Conservation (phyloP, 2,888 invertebrate genomes). For the Aromia moschata region DNA sequence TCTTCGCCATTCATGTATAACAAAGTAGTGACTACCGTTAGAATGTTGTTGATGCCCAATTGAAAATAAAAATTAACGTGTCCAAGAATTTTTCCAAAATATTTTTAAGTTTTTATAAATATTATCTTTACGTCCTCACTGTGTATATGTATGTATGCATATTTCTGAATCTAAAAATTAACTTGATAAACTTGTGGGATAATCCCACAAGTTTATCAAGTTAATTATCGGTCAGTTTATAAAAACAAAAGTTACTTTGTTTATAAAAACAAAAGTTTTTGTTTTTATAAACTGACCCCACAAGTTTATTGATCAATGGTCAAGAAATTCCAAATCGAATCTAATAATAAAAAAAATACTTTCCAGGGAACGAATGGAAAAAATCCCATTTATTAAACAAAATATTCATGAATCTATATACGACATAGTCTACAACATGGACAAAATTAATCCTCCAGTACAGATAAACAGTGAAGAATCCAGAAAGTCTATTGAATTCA, state of each 20-base stretch:
- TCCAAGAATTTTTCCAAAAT: too few relatives aligned
- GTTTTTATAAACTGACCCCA: too few relatives aligned
- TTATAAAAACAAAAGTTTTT: not conserved
- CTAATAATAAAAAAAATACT: slow-evolving; percentile 1
- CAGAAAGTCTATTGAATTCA: slow-evolving; percentile 63
- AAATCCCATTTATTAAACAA: slow-evolving; percentile 72
- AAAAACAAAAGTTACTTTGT: not conserved
- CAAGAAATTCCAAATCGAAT: not conserved
- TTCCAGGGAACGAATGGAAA: slow-evolving; percentile 74
- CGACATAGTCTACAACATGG: slow-evolving; percentile 71
- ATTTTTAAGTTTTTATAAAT: too few relatives aligned
- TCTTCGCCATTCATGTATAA: too few relatives aligned
- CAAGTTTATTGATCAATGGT: not conserved
- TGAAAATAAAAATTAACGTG: not conserved
- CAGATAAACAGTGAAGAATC: slow-evolving; percentile 65
- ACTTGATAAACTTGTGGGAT: not conserved
- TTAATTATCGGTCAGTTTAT: not conserved
- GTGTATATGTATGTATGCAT: too few relatives aligned
- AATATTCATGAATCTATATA: slow-evolving; percentile 82
- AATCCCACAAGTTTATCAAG: not conserved
- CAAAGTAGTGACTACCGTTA: too few relatives aligned
- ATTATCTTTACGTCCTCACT: too few relatives aligned
- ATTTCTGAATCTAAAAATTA: too few relatives aligned
- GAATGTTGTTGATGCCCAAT: too few relatives aligned
- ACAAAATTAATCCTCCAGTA: slow-evolving; percentile 60